Percentiles rank a stretch among this genome's conserved stretches.
These are phyloP conservation scores for Anser brachyrhynchus DNA, from an alignment of 2,113 vertebrate species.

Conservation along the genomic window DNA sequence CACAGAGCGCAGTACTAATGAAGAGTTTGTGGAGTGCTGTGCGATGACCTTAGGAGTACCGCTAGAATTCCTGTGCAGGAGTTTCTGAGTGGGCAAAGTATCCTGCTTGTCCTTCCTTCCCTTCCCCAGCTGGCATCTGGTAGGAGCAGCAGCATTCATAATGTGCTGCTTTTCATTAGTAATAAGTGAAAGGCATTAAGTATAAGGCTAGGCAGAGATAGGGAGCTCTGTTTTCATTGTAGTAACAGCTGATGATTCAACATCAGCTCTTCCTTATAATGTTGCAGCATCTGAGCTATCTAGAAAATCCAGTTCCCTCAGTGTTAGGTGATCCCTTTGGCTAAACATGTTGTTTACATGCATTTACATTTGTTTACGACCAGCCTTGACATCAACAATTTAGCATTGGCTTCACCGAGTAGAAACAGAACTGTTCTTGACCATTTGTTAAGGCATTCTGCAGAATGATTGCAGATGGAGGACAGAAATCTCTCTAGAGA, in stretches of 20 bases:
- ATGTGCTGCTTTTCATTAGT: neutral
- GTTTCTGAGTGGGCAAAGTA: neutral
- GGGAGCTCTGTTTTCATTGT: neutral
- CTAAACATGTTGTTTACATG: neutral
- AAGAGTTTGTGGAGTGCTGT: neutral
- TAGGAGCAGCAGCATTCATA: neutral
- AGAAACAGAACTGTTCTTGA: neutral
- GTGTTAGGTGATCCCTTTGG: neutral
- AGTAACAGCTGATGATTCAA: neutral
- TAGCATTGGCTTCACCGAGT: neutral
- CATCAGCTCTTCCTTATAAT: neutral
- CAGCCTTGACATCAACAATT: neutral
- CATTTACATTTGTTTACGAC: neutral
- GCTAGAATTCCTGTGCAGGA: neutral
- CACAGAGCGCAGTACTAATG: fast-evolving
- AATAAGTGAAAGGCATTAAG: neutral
- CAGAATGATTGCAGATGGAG: neutral
- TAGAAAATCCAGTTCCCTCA: neutral
- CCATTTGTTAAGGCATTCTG: neutral
- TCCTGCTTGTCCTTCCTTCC: neutral
- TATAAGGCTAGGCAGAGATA: neutral
- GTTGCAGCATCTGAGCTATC: neutral
- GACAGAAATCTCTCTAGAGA: neutral
- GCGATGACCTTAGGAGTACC: neutral
- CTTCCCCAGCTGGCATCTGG: neutral